phyloP scores from a whole-genome alignment of 1,140 invertebrate species.

The Diplogasteroides magnus region DNA sequence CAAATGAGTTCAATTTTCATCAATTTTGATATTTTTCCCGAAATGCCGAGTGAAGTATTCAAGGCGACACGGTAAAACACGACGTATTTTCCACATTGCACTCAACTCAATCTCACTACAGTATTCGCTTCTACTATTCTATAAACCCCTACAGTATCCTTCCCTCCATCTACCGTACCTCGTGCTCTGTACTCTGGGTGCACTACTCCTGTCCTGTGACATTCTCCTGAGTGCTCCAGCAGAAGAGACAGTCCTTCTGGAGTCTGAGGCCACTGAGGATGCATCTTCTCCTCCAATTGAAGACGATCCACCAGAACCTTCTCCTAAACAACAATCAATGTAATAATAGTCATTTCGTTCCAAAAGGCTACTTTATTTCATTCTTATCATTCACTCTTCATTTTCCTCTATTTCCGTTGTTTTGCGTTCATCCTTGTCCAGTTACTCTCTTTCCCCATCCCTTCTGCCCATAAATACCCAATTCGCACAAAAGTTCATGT shows the following conservation, averaged over 20 bases:
- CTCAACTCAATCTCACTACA: neutral
- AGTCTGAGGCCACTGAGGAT: slow-evolving; percentile 1
- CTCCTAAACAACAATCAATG: neutral
- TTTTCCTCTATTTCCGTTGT: neutral
- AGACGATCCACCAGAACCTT: slow-evolving; percentile 12
- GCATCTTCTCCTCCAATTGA: slow-evolving; percentile 6
- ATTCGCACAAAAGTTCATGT: too few relatives aligned
- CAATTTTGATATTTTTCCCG: slow-evolving; percentile 1
- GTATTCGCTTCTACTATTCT: neutral
- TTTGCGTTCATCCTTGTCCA: neutral
- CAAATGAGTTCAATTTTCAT: neutral
- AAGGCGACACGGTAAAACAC: neutral
- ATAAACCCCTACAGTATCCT: slow-evolving; percentile 2
- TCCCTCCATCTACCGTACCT: slow-evolving; percentile 7
- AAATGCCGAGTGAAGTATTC: neutral
- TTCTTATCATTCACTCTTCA: neutral
- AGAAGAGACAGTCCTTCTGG: neutral
- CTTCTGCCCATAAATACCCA: too few relatives aligned
- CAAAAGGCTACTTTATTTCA: neutral
- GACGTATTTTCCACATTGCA: neutral
- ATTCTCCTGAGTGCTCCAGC: neutral
- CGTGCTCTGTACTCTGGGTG: slow-evolving; percentile 16
- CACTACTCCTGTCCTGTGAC: slow-evolving; percentile 13
- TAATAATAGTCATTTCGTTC: slow-evolving; percentile 2
- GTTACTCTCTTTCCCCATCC: neutral